Evolutionary conservation across 2,113 vertebrate genomes (phyloP), one percentile per base, ranked within the genome.

Genomic region (Romanogobio albipinnatus): DNA sequence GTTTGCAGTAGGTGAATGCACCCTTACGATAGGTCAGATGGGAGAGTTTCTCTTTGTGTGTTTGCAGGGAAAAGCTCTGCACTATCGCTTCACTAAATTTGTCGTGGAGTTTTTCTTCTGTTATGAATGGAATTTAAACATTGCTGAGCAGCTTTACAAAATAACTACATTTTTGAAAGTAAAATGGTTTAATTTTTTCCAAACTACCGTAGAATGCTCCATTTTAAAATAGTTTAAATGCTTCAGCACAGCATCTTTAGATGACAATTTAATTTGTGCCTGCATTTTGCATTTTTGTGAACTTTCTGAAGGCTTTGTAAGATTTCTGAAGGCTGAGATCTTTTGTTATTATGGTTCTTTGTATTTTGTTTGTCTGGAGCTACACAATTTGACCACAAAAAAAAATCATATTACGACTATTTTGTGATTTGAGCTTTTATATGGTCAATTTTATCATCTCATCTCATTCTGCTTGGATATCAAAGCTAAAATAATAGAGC

Each of bases 141-240:
- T 36, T 76, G 51, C 51, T 39, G 75, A 76, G 26, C 68, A 43
- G 26, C 49, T 36, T 33, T 76, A 53, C 74, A 33, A 19, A 70
- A 71, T 71, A 39, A 9, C 36, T 70, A 4, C 66, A 70, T 70
- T 71, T 1, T 71, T 71, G 13, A 29, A 29, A 29, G 29, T 29
- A 29, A 29, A 73, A 43, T 73, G 10, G 1, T 47, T 33, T 33
- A 33, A 33, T 33, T 45, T 29, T 10, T 73, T 73, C 70, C 70
- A 24, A 73, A 24, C 39, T 47, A 6, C 4, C 70, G 5, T 24
- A 73, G 43, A 74, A 74, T 74, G 43, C 49, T 47, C 13, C 6
- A 74, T 74, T 39, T 39, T 26, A 74, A 74, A 74, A 74, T 74
- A 74, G 70, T 73, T 73, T 24, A 8, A 47, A 73, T 73, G 22